Conservation (phyloP, 2,797 vertebrate genomes). For the Hephaestus fuliginosus region DNA sequence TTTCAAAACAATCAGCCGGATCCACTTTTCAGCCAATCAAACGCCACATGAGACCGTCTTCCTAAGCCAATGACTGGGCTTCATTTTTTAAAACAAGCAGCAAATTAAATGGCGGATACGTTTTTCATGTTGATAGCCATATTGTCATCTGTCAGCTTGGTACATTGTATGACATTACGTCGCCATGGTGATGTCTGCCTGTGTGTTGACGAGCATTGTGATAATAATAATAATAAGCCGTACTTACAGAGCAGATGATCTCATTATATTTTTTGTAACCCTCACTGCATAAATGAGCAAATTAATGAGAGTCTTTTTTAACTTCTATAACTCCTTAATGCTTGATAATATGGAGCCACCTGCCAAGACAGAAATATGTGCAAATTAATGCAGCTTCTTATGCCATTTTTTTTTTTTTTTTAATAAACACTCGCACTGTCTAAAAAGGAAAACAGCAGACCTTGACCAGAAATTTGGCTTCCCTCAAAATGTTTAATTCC, state of each 20-base stretch:
- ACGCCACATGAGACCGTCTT: neutral
- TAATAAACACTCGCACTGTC: neutral
- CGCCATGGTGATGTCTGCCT: conserved; percentile 29
- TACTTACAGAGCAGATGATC: conserved; percentile 38
- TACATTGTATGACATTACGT: conserved; percentile 11
- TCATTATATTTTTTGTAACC: conserved; percentile 32
- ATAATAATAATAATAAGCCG: conserved; percentile 39
- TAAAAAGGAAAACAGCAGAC: conserved; percentile 7
- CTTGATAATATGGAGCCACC: conserved; percentile 17
- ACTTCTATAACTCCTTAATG: neutral
- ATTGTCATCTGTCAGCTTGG: conserved; percentile 27
- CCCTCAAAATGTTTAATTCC: conserved; percentile 42
- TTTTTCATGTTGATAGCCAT: conserved; percentile 14
- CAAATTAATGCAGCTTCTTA: conserved; percentile 32
- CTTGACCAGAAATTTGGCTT: conserved; percentile 28
- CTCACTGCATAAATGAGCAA: conserved; percentile 37
- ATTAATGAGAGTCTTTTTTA: conserved; percentile 12
- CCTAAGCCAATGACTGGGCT: neutral
- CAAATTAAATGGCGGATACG: neutral
- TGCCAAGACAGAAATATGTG: conserved; percentile 41
- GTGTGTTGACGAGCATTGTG: conserved; percentile 42
- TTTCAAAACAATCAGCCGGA: neutral
- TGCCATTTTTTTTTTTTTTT: neutral
- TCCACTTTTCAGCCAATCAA: neutral
- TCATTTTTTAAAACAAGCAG: neutral